A percentile compares a stretch with the other conserved stretches of the same genome.
These are phyloP conservation scores for Zaprionus capensis DNA, from an alignment of 1,140 invertebrate species.

Conservation along the genomic window DNA sequence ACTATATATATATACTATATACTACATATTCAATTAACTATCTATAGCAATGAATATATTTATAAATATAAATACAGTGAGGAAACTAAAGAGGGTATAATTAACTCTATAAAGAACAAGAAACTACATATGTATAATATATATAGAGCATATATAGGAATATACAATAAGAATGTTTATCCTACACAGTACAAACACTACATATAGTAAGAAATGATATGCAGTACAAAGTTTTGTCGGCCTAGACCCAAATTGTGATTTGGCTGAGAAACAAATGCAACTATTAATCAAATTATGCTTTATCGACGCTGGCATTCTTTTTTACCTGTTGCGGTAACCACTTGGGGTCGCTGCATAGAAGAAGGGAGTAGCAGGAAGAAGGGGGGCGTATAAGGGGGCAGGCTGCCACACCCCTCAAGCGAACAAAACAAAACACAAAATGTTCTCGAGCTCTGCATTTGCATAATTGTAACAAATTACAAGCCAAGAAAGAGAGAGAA, in stretches of 20 bases:
- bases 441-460: conserved; percentile 56
- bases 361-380: too few species aligned
- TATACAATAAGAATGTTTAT: too few species aligned
- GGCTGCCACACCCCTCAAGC: conserved; percentile 13
- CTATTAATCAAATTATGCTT: conserved; percentile 11
- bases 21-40: too few species aligned
- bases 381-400: not conserved
- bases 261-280: not conserved
- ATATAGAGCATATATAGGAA: too few species aligned
- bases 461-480: conserved; percentile 61
- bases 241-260: conserved; percentile 7
- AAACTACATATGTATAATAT: too few species aligned
- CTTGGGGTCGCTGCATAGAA: not conserved
- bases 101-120: too few species aligned
- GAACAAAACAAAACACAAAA: conserved; percentile 33
- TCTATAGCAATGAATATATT: too few species aligned
- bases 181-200: too few species aligned
- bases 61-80: too few species aligned
- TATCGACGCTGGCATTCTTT: not conserved
- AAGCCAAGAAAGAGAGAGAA: not conserved
- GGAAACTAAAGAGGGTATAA: too few species aligned
- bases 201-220: not conserved
- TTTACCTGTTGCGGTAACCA: not conserved
- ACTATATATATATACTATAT: too few species aligned
- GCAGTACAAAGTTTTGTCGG: not conserved